A percentile compares a stretch with the other conserved stretches of the same genome.
phyloP scores from a whole-genome alignment of 2,888 invertebrate species.

The Volucella inanis region DNA sequence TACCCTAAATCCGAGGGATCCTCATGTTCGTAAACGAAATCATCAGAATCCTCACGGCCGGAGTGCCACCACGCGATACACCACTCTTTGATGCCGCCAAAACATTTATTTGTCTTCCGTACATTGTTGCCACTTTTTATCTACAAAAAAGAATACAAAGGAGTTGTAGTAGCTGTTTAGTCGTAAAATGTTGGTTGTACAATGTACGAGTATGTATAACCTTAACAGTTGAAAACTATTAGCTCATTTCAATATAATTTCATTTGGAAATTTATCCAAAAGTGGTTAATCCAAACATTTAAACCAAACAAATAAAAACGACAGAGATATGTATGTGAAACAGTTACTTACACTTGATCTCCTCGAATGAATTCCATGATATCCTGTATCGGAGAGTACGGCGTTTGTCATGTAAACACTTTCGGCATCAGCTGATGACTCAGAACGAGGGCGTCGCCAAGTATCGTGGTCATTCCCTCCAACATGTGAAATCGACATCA shows the following conservation, averaged over 20 bases:
- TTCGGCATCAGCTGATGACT: slow-evolving; percentile 91
- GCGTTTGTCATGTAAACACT: slow-evolving; percentile 86
- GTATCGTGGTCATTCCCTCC: slow-evolving; percentile 86
- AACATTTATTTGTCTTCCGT: slow-evolving; percentile 81
- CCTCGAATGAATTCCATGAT: slow-evolving; percentile 82
- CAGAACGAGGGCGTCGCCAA: slow-evolving; percentile 89
- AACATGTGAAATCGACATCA: slow-evolving; percentile 81
- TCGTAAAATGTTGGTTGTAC: too few relatives aligned
- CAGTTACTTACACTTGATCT: slow-evolving; percentile 82
- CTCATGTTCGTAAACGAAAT: slow-evolving; percentile 89
- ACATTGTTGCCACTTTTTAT: slow-evolving; percentile 82
- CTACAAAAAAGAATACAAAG: slow-evolving; percentile 75
- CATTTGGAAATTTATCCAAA: slow-evolving; percentile 62
- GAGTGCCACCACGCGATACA: slow-evolving; percentile 96
- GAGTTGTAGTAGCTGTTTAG: background rate
- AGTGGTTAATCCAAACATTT: slow-evolving; percentile 13
- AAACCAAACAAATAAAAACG: slow-evolving; percentile 15
- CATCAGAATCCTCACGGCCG: slow-evolving; percentile 91
- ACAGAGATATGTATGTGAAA: slow-evolving; percentile 1
- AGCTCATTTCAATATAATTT: too few relatives aligned
- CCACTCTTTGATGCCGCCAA: slow-evolving; percentile 87
- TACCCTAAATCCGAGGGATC: slow-evolving; percentile 90
- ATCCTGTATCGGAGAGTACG: slow-evolving; percentile 80
- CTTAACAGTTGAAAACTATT: too few relatives aligned
- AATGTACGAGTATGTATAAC: too few relatives aligned